A percentile compares a stretch with the other conserved stretches of the same genome.
phyloP scores from a whole-genome alignment of 1,140 invertebrate genomes.

The Mizuhopecten yessoensis region DNA sequence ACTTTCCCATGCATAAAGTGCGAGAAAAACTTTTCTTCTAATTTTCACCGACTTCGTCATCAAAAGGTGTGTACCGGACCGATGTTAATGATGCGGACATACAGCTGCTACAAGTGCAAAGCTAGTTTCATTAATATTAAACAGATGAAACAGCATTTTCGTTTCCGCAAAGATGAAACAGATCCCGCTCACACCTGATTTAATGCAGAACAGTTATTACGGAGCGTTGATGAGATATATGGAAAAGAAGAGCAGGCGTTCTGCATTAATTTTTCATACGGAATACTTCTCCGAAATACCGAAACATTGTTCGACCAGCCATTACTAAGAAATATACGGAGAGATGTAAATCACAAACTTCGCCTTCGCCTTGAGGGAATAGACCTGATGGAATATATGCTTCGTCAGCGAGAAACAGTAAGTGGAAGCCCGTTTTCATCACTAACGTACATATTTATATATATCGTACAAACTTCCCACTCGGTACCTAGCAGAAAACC shows the following conservation, averaged over 20 bases:
- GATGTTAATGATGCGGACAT: neutral
- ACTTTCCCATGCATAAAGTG: neutral
- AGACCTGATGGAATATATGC: conserved; percentile 47
- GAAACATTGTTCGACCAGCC: conserved; percentile 45
- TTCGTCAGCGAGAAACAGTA: conserved; percentile 44
- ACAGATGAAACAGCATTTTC: neutral
- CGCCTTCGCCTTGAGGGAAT: too few relatives aligned
- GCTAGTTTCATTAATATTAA: neutral
- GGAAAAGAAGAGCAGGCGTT: conserved; percentile 48
- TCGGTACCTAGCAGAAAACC: conserved; percentile 9
- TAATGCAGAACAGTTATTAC: conserved; percentile 47
- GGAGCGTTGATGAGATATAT: conserved; percentile 43
- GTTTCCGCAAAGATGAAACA: too few relatives aligned
- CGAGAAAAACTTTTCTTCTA: neutral
- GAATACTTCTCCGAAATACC: conserved; percentile 40
- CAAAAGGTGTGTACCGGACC: neutral
- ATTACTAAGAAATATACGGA: conserved; percentile 44
- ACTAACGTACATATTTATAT: conserved; percentile 48
- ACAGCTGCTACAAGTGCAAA: neutral
- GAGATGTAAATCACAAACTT: conserved; percentile 40
- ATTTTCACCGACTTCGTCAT: neutral
- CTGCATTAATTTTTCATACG: conserved; percentile 50
- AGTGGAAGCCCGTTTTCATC: conserved; percentile 52
- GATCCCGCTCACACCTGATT: conserved; percentile 51
- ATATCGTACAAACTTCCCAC: conserved; percentile 46